Base-by-base conservation (phyloP, 2,888 invertebrate species). In the Phasia obesa region DNA sequence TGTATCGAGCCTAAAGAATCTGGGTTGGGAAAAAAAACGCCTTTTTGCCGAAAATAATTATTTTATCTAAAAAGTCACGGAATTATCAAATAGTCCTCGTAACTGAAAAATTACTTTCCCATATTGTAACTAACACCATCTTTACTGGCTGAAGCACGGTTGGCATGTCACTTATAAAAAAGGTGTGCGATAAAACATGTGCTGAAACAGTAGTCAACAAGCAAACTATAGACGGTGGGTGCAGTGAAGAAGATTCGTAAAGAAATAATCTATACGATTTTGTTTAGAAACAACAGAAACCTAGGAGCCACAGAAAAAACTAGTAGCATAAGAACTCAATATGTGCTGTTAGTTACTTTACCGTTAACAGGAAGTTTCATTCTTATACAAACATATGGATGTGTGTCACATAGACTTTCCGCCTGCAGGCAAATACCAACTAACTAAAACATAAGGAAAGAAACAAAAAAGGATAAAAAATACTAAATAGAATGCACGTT, bases 281-380 rank as follows among this genome's bases (percentile, higher is more conserved):
- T 35, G 9, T 2, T 35, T 44, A 65, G 70, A 44, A 76, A 59
- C 70, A 76, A 70, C 49, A 71, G 42, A 74, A 47, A 69, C 69
- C 57, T 42, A 23, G 31, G 9, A 81, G 77, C 57, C 35, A 35
- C 51, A 49, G 4, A 59, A 70, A 59, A 67, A 71, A 38, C 49
- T 38, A 38, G 19, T 57, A 49, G 23, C 55, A 60, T 62, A 77
- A 67, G 62, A 73, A 73, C 77, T 77, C 62, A 73, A 77, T 82
- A 77, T 82, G 23, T 42, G 62, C 27, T 71, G 73, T 69, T 77
- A 69, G 55, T 77, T n/a, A n/a, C n/a, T 77, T 73, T 73, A 73
- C 73, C 73, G 73, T 82, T 82, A 77, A 77, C 81, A 81, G 81
- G 81, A 81, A 77, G 81, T 77, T 73, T 35, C 62, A 73, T 69